phyloP scores from a whole-genome alignment of 2,888 invertebrate genomes.

The Microctonus hyperodae region DNA sequence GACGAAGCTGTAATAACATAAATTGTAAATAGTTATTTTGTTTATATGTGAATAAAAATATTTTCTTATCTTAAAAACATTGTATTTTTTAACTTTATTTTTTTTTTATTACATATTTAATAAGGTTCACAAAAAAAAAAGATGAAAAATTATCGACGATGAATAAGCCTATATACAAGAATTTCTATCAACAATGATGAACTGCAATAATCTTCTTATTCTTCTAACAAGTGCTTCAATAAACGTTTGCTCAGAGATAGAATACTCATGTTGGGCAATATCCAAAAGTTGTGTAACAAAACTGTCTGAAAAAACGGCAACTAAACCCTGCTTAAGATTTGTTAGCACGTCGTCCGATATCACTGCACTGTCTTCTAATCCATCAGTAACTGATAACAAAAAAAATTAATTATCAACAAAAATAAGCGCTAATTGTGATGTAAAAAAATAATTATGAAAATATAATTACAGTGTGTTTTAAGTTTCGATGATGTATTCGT shows the following conservation, averaged over 20 bases:
- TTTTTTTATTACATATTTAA: not conserved
- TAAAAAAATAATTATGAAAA: conserved; percentile 2
- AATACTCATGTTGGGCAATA: conserved; percentile 71
- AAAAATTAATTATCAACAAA: conserved; percentile 7
- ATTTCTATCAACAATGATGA: conserved; percentile 69
- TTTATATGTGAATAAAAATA: not conserved
- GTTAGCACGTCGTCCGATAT: conserved; percentile 70
- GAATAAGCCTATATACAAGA: not conserved
- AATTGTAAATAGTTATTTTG: too few species aligned
- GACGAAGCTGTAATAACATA: conserved; percentile 80
- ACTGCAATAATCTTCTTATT: conserved; percentile 81
- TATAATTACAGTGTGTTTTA: conserved; percentile 43
- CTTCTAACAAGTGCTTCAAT: conserved; percentile 78
- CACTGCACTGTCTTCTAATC: conserved; percentile 52
- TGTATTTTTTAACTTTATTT: not conserved
- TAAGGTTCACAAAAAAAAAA: not conserved
- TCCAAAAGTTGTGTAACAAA: conserved; percentile 78
- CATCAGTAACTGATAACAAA: conserved; percentile 43
- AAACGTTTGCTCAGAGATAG: conserved; percentile 73
- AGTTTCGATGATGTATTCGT: conserved; percentile 67
- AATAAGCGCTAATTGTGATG: not conserved
- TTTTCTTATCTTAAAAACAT: not conserved
- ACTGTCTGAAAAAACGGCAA: conserved; percentile 79
- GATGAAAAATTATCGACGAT: not conserved
- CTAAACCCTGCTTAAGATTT: conserved; percentile 75